These are phyloP conservation scores for Ferrisia virgata DNA, from an alignment of 2,888 invertebrate genomes.

Conservation along the genomic window DNA sequence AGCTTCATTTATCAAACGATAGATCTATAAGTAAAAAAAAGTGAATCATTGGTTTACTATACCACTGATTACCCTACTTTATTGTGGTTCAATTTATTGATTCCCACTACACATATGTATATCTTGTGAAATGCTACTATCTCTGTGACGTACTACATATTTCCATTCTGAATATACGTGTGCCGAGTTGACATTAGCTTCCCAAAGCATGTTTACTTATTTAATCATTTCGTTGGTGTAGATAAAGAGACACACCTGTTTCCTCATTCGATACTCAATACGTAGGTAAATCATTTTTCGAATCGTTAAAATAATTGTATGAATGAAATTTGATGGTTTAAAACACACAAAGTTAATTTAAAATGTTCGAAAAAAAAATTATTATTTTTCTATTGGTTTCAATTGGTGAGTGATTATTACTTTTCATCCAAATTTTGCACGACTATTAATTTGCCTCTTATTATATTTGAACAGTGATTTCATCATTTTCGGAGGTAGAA, in stretches of 20 bases:
- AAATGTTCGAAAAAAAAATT: background rate
- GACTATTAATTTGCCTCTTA: background rate
- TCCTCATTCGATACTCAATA: background rate
- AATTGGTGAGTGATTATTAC: background rate
- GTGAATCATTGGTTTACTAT: background rate
- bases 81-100: too few relatives aligned
- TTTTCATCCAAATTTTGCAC: too few relatives aligned
- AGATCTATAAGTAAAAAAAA: background rate
- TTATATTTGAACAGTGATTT: constrained; percentile 55
- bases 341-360: background rate
- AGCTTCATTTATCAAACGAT: background rate
- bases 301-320: too few relatives aligned
- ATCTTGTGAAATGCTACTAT: too few relatives aligned
- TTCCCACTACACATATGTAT: too few relatives aligned
- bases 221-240: background rate
- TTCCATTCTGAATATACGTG: background rate
- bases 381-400: background rate
- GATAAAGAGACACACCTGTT: constrained; percentile 17
- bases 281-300: background rate
- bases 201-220: background rate
- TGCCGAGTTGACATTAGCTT: background rate
- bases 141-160: background rate
- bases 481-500: constrained; percentile 67
- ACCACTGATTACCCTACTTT: background rate
- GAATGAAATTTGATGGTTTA: background rate